Evolutionary conservation across 2,888 invertebrate genomes (phyloP).

Genomic region (Amphiduros pacificus): DNA sequence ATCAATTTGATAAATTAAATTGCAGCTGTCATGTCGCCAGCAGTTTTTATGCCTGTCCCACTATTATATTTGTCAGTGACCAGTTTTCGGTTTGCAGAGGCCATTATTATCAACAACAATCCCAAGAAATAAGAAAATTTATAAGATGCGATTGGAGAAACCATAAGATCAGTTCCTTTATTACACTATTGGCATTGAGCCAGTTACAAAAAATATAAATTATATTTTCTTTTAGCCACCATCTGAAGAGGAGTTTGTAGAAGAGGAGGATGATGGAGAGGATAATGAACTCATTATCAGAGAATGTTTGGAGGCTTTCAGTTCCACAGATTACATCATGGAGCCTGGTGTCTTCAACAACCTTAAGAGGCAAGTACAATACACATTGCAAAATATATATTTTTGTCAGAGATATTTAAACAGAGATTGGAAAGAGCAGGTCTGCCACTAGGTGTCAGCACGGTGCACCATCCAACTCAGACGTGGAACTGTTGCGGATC

Average conservation of each 20-base stretch:
- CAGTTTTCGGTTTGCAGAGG: neutral
- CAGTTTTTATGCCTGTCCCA: too few species aligned
- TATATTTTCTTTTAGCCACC: conserved; percentile 33
- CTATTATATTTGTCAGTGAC: too few species aligned
- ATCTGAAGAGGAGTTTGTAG: conserved; percentile 27
- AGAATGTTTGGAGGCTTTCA: conserved; percentile 89
- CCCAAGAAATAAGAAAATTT: too few species aligned
- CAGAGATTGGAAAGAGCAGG: neutral
- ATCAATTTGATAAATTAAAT: too few species aligned
- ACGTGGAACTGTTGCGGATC: too few species aligned
- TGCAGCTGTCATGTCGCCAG: too few species aligned
- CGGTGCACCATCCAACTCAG: neutral
- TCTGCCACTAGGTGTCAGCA: neutral
- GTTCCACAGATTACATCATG: conserved; percentile 95
- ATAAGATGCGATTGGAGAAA: too few species aligned
- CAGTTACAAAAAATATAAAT: neutral
- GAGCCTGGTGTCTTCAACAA: conserved; percentile 94
- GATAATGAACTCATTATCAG: conserved; percentile 66
- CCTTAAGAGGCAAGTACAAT: conserved; percentile 72
- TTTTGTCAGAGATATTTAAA: neutral
- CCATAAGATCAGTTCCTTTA: too few species aligned
- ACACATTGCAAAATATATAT: neutral
- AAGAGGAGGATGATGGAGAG: conserved; percentile 40
- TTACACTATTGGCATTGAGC: neutral
- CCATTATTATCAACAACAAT: neutral